Conservation (phyloP, 2,797 vertebrate genomes). For the Muscicapa comitata region DNA sequence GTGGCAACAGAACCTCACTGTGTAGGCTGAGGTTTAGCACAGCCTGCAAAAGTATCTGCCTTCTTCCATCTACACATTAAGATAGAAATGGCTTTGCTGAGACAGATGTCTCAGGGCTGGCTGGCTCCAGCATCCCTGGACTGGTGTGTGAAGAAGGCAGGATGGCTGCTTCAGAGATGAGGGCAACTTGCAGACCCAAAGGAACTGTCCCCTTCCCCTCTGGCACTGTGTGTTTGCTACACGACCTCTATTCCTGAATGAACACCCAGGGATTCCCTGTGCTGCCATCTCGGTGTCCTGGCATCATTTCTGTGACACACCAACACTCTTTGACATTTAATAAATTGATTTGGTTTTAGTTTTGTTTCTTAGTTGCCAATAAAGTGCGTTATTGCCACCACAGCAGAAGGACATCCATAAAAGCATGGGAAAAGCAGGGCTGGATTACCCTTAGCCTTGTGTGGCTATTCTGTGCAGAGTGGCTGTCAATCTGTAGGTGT, state of each 20-base stretch:
- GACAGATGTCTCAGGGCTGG: not conserved
- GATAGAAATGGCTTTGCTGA: not conserved
- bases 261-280: accelerated
- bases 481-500: not conserved
- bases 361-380: not conserved
- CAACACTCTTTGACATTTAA: not conserved
- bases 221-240: not conserved
- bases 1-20: not conserved
- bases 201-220: not conserved
- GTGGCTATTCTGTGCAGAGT: not conserved
- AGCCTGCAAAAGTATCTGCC: not conserved
- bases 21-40: not conserved
- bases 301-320: not conserved
- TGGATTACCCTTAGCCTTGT: not conserved
- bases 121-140: not conserved
- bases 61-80: not conserved
- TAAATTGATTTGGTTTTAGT: not conserved
- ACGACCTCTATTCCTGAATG: not conserved
- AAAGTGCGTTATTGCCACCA: not conserved
- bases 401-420: not conserved
- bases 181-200: accelerated
- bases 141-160: not conserved
- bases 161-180: not conserved
- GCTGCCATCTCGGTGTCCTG: accelerated
- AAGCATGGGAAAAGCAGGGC: not conserved